These are phyloP conservation scores for Metacarcinus magister DNA, from an alignment of 2,888 invertebrate genomes.

Conservation along the genomic window DNA sequence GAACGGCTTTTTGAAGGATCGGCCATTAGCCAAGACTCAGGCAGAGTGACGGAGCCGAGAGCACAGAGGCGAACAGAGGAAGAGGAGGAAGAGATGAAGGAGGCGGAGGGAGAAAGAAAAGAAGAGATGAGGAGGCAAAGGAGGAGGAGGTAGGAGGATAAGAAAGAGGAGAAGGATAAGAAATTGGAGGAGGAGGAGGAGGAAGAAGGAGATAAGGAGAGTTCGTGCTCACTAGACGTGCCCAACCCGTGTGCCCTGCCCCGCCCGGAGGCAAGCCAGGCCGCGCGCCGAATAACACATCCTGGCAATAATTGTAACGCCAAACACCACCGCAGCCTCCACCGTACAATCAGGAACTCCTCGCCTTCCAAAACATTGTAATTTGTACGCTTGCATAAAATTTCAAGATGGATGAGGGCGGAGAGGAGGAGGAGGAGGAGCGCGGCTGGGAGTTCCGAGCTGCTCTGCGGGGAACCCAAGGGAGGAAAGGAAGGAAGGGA, in stretches of 20 bases:
- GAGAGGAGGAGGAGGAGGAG: conserved; percentile 48
- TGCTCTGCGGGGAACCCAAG: background rate
- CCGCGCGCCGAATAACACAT: conserved; percentile 57
- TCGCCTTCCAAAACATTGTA: conserved; percentile 67
- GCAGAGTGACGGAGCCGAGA: conserved; percentile 38
- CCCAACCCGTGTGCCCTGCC: background rate
- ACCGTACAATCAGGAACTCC: conserved; percentile 68
- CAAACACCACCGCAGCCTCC: background rate
- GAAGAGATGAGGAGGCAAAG: conserved; percentile 8
- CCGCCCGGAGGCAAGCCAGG: background rate
- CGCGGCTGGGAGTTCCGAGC: background rate
- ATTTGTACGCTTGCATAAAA: conserved; percentile 70
- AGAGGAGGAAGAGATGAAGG: background rate
- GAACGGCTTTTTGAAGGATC: conserved; percentile 39
- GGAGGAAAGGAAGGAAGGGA: background rate
- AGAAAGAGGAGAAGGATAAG: background rate
- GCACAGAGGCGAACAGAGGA: conserved; percentile 47
- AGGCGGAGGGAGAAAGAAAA: background rate
- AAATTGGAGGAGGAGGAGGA: background rate
- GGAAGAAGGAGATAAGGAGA: too few species aligned
- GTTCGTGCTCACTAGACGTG: background rate
- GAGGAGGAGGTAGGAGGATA: background rate
- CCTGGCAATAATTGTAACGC: conserved; percentile 51
- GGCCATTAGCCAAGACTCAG: conserved; percentile 43
- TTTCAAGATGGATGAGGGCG: conserved; percentile 69